phyloP scores from a whole-genome alignment of 2,113 vertebrate genomes.

The Chaenocephalus aceratus region DNA sequence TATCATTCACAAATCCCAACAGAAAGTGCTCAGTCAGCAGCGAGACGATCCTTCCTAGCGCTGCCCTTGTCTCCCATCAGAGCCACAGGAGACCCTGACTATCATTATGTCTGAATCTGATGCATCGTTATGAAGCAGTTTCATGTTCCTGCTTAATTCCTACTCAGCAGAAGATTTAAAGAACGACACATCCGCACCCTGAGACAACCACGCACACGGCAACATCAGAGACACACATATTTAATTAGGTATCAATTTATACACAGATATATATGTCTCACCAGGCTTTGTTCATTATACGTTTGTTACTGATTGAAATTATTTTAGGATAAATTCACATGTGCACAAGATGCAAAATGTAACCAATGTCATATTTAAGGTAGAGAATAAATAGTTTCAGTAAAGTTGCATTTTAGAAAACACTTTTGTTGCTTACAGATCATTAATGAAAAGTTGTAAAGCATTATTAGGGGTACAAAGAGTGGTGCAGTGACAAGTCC shows the following conservation, averaged over 20 bases:
- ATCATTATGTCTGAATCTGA: not conserved
- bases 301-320: not conserved
- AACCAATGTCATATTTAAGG: not conserved
- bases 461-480: no score
- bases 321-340: not conserved
- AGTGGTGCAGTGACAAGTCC: no score
- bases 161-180: slow-evolving; percentile 24
- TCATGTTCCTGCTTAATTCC: slow-evolving; percentile 13
- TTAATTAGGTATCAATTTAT: slow-evolving; percentile 20
- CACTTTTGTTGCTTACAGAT: not conserved
- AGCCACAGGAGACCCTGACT: not conserved
- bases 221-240: slow-evolving; percentile 7
- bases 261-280: not conserved
- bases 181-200: slow-evolving; percentile 26
- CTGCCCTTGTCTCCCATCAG: not conserved
- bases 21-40: not conserved
- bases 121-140: slow-evolving; percentile 11
- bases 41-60: not conserved
- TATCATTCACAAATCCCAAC: not conserved
- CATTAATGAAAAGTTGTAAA: not conserved
- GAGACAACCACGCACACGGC: not conserved
- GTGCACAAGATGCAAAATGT: not conserved
- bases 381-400: not conserved
- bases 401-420: not conserved
- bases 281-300: not conserved